Base-by-base conservation (phyloP, 2,797 vertebrate genomes). In the Garrulus glandarius region DNA sequence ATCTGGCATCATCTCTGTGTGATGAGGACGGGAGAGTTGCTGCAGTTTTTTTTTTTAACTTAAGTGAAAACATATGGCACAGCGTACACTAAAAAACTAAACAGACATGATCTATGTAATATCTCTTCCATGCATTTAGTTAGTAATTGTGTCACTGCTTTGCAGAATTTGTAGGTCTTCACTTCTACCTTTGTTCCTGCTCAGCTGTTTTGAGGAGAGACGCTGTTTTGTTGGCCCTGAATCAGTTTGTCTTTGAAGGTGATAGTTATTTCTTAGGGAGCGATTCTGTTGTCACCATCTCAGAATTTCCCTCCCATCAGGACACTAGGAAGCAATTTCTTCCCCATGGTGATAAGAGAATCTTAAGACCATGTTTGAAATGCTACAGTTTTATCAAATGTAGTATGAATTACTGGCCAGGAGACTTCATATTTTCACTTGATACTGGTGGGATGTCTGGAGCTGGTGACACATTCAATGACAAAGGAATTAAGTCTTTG, bases 51-150 rank as follows among this genome's bases (percentile, higher is more conserved):
- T 72, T 94, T 55, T 83, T 72, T 94, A 81, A 79, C 30, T 76
- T 94, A 91, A 96, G 30, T 71, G 67, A 94, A 93, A 96, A 86
- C 93, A 84, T 93, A 93, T 81, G 92, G 83, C 77, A 19, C n/a
- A 64, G 37, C 47, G 84, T 57, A 61, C 59, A 70, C 76, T 92
- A 50, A 88, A 87, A 94, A 86, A 9, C 49, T 37, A 49, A 95
- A 43, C 70, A 74, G 63, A 53, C 44, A 3, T 22, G 34, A 84
- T 75, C 77, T 27, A 3, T 72, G 59, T 67, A 79, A 26, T 91
- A 70, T 34, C n/a, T 78, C 36, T 65, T 82, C 56, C 26, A 5
- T 60, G 59, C 63, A 50, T 69, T 82, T 82, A 84, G 27, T 84
- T 36, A 39, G 55, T 82, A 78, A 57, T 76, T 79, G 49, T 91